Evolutionary conservation across 2,797 vertebrate species (phyloP).

Genomic region (Falco biarmicus): DNA sequence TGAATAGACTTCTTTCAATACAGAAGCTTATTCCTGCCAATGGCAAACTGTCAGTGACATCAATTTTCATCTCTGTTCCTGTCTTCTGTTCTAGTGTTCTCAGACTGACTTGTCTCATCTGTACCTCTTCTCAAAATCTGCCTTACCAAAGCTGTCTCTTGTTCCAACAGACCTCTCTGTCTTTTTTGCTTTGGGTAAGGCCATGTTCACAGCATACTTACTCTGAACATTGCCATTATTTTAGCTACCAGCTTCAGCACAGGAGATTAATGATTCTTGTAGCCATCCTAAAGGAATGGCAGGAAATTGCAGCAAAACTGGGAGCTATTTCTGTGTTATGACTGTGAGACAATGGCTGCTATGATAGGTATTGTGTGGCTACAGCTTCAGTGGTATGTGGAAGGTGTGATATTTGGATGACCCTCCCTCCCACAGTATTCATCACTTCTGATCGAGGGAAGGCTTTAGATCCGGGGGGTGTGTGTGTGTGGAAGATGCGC

Average conservation of each 20-base stretch:
- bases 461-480: neutral
- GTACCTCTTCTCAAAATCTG: neutral
- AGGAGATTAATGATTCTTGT: neutral
- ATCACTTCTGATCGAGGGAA: neutral
- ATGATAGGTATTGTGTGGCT: rapidly evolving
- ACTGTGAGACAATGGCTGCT: neutral
- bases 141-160: neutral
- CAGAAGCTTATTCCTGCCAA: neutral
- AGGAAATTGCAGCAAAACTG: neutral
- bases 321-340: neutral
- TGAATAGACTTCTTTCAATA: neutral
- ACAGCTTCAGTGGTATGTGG: neutral
- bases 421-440: neutral
- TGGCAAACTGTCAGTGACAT: neutral
- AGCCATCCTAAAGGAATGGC: neutral
- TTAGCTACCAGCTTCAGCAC: neutral
- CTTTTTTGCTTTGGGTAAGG: neutral
- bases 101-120: neutral
- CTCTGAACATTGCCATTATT: neutral
- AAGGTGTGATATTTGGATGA: neutral
- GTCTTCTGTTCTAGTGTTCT: neutral
- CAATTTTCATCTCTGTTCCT: neutral
- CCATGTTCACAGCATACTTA: neutral
- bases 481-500: neutral
- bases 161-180: neutral